Percentiles rank a stretch among this genome's conserved stretches.
phyloP scores from a whole-genome alignment of 2,113 vertebrate genomes.

The Scopus umbretta region DNA sequence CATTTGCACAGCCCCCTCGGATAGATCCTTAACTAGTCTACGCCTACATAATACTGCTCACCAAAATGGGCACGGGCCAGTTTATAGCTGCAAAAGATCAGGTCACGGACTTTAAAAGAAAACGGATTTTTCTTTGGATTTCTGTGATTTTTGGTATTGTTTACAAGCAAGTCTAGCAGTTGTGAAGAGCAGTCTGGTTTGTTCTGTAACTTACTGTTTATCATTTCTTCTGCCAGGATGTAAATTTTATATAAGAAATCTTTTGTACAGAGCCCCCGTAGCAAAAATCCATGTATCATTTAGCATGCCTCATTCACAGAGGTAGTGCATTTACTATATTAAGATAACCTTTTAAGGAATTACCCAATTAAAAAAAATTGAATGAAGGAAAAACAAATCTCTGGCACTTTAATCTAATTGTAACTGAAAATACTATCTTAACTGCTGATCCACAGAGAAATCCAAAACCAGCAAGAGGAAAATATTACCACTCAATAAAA shows the following conservation, averaged over 20 bases:
- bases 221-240: not conserved
- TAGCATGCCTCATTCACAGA: slow-evolving; percentile 26
- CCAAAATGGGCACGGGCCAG: not conserved
- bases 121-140: not conserved
- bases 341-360: slow-evolving; percentile 66
- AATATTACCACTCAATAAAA: slow-evolving; percentile 66
- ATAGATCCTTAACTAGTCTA: not conserved
- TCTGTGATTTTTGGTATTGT: not conserved
- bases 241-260: not conserved
- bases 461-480: slow-evolving; percentile 57
- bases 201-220: not conserved
- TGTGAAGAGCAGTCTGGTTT: not conserved
- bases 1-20: not conserved
- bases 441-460: slow-evolving; percentile 67
- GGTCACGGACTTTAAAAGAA: not conserved
- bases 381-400: slow-evolving; percentile 66
- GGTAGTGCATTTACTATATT: slow-evolving; percentile 70
- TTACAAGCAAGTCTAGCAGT: not conserved
- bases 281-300: slow-evolving; percentile 33
- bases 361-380: slow-evolving; percentile 67
- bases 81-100: not conserved
- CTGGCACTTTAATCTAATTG: slow-evolving; percentile 65
- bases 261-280: slow-evolving; percentile 1
- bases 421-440: slow-evolving; percentile 60
- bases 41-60: not conserved